Conservation (phyloP, 2,113 vertebrate genomes). For the Myanophis thanlyinensis region DNA sequence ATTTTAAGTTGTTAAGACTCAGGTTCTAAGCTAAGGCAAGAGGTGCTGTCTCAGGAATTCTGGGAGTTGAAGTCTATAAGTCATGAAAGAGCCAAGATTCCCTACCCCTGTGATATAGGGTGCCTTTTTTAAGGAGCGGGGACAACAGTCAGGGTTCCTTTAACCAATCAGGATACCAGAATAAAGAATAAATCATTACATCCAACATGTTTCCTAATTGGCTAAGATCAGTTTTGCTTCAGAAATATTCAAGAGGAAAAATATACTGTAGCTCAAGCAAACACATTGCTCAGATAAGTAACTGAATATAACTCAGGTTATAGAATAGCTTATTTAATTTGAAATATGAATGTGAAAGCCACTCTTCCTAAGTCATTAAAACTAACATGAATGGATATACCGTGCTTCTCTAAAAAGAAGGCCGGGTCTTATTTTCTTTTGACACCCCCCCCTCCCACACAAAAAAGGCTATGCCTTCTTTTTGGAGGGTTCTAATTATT, state of each 20-base stretch:
- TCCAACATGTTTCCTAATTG: not conserved
- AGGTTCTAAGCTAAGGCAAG: too few species aligned
- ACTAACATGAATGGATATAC: not conserved
- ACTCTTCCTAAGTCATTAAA: not conserved
- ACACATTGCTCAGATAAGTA: not conserved
- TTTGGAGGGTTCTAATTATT: too few species aligned
- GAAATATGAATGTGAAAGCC: not conserved
- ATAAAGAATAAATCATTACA: not conserved
- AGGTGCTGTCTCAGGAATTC: too few species aligned
- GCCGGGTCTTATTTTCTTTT: too few species aligned
- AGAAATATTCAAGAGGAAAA: not conserved
- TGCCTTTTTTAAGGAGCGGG: not conserved
- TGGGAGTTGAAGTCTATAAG: too few species aligned
- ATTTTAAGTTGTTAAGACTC: too few species aligned
- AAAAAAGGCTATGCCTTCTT: too few species aligned
- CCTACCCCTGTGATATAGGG: not conserved
- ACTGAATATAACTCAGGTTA: not conserved
- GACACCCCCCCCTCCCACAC: too few species aligned
- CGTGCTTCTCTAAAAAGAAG: too few species aligned
- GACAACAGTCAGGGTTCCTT: not conserved
- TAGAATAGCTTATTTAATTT: not conserved
- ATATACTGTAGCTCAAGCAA: not conserved
- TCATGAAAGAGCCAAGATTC: too few species aligned
- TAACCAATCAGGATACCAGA: not conserved
- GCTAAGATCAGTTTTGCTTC: not conserved